Base-by-base conservation (phyloP, 23 tunicate genomes). In the Trididemnum clinides region DNA sequence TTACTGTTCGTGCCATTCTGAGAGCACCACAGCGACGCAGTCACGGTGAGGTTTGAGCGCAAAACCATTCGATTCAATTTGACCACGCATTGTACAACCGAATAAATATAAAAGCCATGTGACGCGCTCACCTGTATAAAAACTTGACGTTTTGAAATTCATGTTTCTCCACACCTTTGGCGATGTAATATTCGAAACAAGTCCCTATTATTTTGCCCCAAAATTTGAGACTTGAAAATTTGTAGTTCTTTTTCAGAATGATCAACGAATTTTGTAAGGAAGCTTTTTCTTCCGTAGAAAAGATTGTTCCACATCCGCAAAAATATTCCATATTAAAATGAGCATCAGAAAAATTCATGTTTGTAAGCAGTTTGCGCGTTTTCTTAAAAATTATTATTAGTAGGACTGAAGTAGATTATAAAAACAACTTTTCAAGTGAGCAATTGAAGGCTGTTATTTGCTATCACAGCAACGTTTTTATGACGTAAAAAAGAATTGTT, bases 171-270 rank as follows among this genome's bases (percentile, higher is more conserved):
- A 15, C 15, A 44, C 54, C 54, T 7, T 44, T 7, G 10, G 54
- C 54, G 15, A 44, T 44, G 54, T 44, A 87, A 39, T 87, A 87
- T 64, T 87, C 90, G 32, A 81, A 66, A 2, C 64, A 63, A 0
- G 81, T 39, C 63, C 90, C 90, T 5, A 65, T 27, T 18, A 87
- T 34, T 39, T 81, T 87, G 0, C 90, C 90, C 90, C 90, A 87
- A 33, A 87, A 65, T 65, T 75, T 36, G 22, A 87, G 70, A 28
- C 30, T 64, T 50, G 35, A 36, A 34, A 81, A 87, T 72, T 87
- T 87, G 33, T 87, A 80, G 33, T 87, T 54, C 0, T 73, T 64
- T 64, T 84, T 81, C 30, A 66, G 27, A 23, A 82, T 87, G 4
- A 87, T 63, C 51, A 87, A 58, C 23, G 90, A 87, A 4, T 74